A percentile compares a stretch with the other conserved stretches of the same genome.
phyloP scores from a whole-genome alignment of 2,113 vertebrate genomes.

The Oxygymnocypris stewartii region DNA sequence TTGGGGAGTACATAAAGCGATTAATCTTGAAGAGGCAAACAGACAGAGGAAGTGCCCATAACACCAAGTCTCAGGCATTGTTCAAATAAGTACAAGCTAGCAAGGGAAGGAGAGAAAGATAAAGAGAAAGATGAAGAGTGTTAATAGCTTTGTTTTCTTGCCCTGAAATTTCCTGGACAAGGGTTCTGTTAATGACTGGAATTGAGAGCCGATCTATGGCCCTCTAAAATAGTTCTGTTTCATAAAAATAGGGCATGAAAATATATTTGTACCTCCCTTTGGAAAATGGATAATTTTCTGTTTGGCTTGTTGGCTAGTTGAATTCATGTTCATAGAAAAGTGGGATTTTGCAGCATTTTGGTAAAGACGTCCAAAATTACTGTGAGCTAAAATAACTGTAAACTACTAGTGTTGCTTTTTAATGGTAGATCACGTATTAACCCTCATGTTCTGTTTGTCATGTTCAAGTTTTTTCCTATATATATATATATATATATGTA shows the following conservation, averaged over 20 bases:
- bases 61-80: too few relatives aligned
- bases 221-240: background rate
- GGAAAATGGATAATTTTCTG: background rate
- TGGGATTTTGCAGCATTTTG: background rate
- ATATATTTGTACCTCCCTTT: background rate
- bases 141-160: constrained; percentile 11
- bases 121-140: background rate
- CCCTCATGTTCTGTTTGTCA: background rate
- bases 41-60: too few relatives aligned
- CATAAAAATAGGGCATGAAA: background rate
- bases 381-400: background rate
- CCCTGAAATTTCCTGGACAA: background rate
- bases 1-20: too few relatives aligned
- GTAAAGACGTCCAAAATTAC: background rate
- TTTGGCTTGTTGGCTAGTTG: background rate
- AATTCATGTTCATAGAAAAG: background rate
- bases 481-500: too few relatives aligned
- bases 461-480: background rate
- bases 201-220: background rate
- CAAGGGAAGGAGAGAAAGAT: too few relatives aligned
- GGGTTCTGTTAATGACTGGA: background rate
- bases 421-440: background rate
- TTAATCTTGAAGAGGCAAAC: too few relatives aligned
- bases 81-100: too few relatives aligned
- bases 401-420: background rate